A percentile compares a stretch with the other conserved stretches of the same genome.
Evolutionary conservation across 1,140 invertebrate species (phyloP).

Genomic region (Phymorhynchus buccinoides): DNA sequence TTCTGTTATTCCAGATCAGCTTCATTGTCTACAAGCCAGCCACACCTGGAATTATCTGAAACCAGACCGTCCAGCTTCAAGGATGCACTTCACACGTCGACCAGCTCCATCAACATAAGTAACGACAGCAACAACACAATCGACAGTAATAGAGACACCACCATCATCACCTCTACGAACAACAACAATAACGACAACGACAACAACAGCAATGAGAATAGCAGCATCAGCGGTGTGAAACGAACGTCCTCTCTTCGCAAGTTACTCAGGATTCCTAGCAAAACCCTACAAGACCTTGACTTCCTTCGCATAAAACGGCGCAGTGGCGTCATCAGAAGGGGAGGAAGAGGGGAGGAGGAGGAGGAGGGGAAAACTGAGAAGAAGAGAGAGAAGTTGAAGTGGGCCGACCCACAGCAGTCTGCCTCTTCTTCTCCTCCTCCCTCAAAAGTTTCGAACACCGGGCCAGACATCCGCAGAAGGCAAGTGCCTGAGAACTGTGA

Average conservation of each 20-base stretch:
- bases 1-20: background rate
- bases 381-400: background rate
- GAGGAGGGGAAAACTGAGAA: background rate
- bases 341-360: too few species aligned
- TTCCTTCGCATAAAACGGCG: background rate
- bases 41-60: background rate
- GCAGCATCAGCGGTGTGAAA: background rate
- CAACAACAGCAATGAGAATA: background rate
- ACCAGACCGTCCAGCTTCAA: background rate
- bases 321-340: background rate
- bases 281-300: background rate
- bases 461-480: background rate
- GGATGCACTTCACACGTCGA: background rate
- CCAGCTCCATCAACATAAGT: background rate
- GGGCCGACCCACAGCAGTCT: background rate
- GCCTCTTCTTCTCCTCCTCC: background rate
- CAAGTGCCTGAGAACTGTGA: background rate
- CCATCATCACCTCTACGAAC: background rate
- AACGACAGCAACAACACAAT: background rate
- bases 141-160: background rate
- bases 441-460: background rate
- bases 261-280: conserved; percentile 32
- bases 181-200: background rate
- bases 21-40: background rate
- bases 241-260: background rate